Conservation (phyloP, 2,113 vertebrate genomes). For the Syrmaticus mikado region DNA sequence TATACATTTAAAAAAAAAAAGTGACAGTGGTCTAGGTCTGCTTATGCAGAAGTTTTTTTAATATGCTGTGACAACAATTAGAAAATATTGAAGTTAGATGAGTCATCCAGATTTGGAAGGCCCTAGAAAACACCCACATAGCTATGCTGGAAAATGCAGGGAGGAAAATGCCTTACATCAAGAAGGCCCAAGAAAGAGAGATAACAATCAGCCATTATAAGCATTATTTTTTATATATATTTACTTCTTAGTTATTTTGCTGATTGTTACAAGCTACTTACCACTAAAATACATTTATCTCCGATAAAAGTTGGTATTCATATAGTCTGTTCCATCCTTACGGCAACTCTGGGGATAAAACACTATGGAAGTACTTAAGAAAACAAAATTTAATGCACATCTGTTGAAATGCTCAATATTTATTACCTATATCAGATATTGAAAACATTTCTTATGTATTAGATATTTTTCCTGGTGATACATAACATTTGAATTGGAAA, state of each 20-base stretch:
- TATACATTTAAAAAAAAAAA: background rate
- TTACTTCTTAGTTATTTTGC: background rate
- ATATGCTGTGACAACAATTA: background rate
- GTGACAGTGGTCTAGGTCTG: background rate
- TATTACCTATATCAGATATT: fast-evolving
- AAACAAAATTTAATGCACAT: background rate
- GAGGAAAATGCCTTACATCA: background rate
- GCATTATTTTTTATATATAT: background rate
- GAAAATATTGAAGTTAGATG: background rate
- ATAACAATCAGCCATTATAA: background rate
- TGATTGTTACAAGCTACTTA: background rate
- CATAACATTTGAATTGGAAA: background rate
- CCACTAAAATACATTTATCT: background rate
- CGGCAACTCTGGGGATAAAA: background rate
- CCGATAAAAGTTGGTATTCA: background rate
- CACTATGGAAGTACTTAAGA: background rate
- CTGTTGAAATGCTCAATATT: background rate
- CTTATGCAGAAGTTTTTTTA: background rate
- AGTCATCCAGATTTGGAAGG: background rate
- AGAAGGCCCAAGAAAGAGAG: background rate
- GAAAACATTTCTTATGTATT: background rate
- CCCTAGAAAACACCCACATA: background rate
- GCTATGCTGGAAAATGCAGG: background rate
- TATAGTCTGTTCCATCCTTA: background rate
- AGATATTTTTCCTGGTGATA: background rate